Percentiles rank a stretch among this genome's conserved stretches.
phyloP scores from a whole-genome alignment of 2,797 vertebrate species.

The Scyliorhinus canicula region DNA sequence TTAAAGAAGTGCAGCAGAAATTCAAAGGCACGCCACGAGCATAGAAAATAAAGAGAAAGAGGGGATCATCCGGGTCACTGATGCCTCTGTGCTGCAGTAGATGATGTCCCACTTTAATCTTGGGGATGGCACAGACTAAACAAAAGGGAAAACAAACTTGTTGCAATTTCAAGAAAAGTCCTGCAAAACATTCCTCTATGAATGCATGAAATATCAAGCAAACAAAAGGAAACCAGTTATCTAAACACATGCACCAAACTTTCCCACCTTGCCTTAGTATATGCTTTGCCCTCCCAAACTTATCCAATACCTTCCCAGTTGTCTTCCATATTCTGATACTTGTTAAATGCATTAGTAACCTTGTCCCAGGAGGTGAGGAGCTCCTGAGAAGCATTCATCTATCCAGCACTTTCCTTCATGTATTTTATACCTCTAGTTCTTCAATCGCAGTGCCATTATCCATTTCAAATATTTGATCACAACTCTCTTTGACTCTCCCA shows the following conservation, averaged over 20 bases:
- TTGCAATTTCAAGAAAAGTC: not conserved
- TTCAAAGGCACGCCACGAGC: not conserved
- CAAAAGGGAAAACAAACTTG: not conserved
- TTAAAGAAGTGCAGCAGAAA: not conserved
- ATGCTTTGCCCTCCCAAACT: not conserved
- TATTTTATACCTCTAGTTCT: not conserved
- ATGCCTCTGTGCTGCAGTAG: not conserved
- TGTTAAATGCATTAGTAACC: too few relatives aligned
- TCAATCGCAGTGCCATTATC: not conserved
- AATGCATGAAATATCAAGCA: not conserved
- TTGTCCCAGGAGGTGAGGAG: not conserved
- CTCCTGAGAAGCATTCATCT: too few relatives aligned
- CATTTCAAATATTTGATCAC: not conserved
- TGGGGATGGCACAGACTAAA: not conserved
- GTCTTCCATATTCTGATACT: not conserved
- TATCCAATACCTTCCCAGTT: not conserved
- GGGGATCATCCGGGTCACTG: not conserved
- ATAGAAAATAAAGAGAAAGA: not conserved
- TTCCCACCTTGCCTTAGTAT: not conserved
- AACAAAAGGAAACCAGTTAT: not conserved
- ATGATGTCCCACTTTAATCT: not conserved
- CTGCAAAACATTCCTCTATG: not conserved
- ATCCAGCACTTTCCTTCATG: not conserved
- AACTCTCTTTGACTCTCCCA: not conserved
- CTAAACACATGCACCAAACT: not conserved